A percentile compares a stretch with the other conserved stretches of the same genome.
Evolutionary conservation across 2,113 vertebrate genomes (phyloP).

Genomic region (Lontra canadensis): DNA sequence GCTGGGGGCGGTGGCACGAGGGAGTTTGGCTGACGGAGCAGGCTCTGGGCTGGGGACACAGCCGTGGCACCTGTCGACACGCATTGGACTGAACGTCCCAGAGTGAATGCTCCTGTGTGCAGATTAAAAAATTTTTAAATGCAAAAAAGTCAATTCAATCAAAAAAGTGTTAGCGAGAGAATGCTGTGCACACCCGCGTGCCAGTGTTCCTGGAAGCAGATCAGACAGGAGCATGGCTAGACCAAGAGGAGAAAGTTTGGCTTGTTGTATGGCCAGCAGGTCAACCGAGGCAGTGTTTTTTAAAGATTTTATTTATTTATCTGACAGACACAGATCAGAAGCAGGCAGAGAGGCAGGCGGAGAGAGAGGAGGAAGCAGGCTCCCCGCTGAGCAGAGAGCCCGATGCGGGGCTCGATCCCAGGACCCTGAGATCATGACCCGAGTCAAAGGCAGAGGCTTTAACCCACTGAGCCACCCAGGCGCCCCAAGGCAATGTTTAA

Average conservation of each 20-base stretch:
- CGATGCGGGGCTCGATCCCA: no score
- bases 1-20: accelerated
- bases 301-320: no score
- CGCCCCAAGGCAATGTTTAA: no score
- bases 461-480: no score
- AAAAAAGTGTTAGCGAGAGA: neutral
- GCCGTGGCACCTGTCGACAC: accelerated
- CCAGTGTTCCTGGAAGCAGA: neutral
- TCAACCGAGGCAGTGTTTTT: accelerated
- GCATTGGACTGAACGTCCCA: accelerated
- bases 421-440: no score
- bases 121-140: neutral
- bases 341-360: no score
- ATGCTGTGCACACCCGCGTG: no score
- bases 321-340: no score
- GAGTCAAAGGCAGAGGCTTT: no score
- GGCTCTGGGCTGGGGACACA: accelerated
- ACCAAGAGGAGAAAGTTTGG: neutral
- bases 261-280: accelerated
- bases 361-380: no score
- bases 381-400: no score
- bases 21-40: accelerated
- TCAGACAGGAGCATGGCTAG: no score
- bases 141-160: neutral
- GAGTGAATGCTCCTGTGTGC: accelerated